Base-by-base conservation (phyloP, 2,797 vertebrate genomes). In the Macroramphosus scolopax region DNA sequence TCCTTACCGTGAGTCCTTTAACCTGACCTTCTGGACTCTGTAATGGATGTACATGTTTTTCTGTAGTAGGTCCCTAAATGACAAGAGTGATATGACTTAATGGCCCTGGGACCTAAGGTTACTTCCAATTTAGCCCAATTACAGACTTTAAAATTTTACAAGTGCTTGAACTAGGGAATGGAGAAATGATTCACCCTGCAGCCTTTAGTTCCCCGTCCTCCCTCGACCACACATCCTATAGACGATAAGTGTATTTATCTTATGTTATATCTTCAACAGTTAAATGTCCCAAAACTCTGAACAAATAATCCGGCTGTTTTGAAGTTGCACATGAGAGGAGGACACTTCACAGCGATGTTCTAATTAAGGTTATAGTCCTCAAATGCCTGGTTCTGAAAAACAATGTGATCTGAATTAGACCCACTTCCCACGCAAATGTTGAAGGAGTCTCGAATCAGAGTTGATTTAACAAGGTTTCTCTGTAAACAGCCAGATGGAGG, bases 101-200 rank as follows among this genome's bases (percentile, higher is more conserved):
- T 65, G 40, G 51, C 12, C 36, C 28, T 17, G 4, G 12, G 25
- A 58, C 58, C 47, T 38, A 15, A 3, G 44, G 51, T 35, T 46
- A 32, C 33, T 36, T 73, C 40, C 43, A 75, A 30, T 69, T 72
- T 41, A 50, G 64, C 51, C 44, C 35, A 74, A 64, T 72, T 74
- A 68, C 30, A 41, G 24, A 69, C 17, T 63, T 32, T 69, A 58
- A 58, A 51, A 37, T 65, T 56, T 68, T 49, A 62, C 2, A 10
- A 62, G 53, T 72, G 50, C 49, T 63, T 68, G 41, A 68, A 68
- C 51, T 54, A 43, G 51, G 37, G 39, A 26, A 24, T 50, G 29
- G 12, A 5, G 17, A 66, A 67, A 55, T 63, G 13, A 65, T 63
- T 62, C 33, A 45, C 51, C 47, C 44, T 31, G 16, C 43, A 50